phyloP scores from a whole-genome alignment of 2,113 vertebrate species.

The Ranitomeya imitator region DNA sequence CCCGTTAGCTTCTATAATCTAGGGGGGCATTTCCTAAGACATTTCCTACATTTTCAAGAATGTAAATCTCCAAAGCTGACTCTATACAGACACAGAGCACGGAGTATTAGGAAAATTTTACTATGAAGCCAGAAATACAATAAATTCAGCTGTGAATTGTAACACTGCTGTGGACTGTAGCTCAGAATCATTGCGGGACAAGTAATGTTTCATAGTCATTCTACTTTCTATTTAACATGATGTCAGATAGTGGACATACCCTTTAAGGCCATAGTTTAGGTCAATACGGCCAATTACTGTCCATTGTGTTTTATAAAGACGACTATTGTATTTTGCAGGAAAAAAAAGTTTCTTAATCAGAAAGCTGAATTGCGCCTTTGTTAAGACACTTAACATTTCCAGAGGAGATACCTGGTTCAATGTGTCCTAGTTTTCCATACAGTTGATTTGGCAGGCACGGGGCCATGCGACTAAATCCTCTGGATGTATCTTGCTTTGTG shows the following conservation, averaged over 20 bases:
- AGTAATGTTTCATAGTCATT: too few relatives aligned
- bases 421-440: conserved; percentile 25
- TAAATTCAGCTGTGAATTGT: too few relatives aligned
- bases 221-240: background rate
- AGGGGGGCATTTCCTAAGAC: too few relatives aligned
- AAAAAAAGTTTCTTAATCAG: conserved; percentile 22
- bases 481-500: conserved; percentile 28
- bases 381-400: conserved; percentile 15
- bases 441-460: conserved; percentile 43
- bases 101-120: too few relatives aligned
- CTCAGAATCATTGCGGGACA: background rate
- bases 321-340: background rate
- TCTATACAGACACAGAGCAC: too few relatives aligned
- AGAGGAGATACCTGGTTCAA: background rate
- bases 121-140: too few relatives aligned
- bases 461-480: conserved; percentile 31
- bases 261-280: background rate
- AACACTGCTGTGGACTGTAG: background rate
- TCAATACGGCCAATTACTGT: background rate
- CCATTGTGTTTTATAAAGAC: conserved; percentile 1
- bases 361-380: conserved; percentile 32
- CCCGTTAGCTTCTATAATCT: too few relatives aligned
- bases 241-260: background rate
- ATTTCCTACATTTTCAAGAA: too few relatives aligned
- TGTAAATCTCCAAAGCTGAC: too few relatives aligned